Base-by-base conservation (phyloP, 2,888 invertebrate species). In the Formica aserva region DNA sequence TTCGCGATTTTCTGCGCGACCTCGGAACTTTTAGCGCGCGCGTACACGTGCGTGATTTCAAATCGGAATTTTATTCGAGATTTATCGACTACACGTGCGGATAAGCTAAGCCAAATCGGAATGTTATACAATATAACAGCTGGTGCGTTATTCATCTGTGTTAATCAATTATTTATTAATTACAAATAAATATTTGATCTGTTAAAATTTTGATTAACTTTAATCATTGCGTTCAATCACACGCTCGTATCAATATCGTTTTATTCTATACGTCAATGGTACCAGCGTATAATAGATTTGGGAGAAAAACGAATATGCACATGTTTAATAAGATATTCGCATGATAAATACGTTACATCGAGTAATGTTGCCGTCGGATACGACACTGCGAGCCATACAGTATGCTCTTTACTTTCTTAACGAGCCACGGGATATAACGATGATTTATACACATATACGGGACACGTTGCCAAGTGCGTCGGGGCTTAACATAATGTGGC, bases 401-500 rank as follows among this genome's bases (percentile, higher is more conserved):
- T 45, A 82, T 48, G 66, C 85, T 65, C 81, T 84, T 87, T 82
- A 63, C 72, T 83, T 77, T 85, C 88, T 83, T 89, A 89, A 88
- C 86, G 83, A 87, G 83, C 72, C 67, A 32, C 69, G 57, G 65
- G 72, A 86, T 66, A 77, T 82, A 87, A 83, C 83, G 89, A 89
- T 88, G 85, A 87, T 89, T 86, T 89, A 89, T 86, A 82, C 52
- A 83, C 60, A 78, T 67, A 77, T 78, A 62, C 66, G 75, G 75
- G 80, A 81, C 65, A 85, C 76, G 84, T 83, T 75, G 81, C 65
- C 71, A 71, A 84, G 83, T 80, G 85, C 78, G 76, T 76, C 74
- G 85, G 80, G 83, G 85, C 86, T 88, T 89, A 88, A 89, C 89
- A 87, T 87, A 90, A 89, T 85, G 88, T 85, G 88, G 84, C 88